These are phyloP conservation scores for Dynastes tityus DNA, from an alignment of 2,888 invertebrate species.

Conservation along the genomic window DNA sequence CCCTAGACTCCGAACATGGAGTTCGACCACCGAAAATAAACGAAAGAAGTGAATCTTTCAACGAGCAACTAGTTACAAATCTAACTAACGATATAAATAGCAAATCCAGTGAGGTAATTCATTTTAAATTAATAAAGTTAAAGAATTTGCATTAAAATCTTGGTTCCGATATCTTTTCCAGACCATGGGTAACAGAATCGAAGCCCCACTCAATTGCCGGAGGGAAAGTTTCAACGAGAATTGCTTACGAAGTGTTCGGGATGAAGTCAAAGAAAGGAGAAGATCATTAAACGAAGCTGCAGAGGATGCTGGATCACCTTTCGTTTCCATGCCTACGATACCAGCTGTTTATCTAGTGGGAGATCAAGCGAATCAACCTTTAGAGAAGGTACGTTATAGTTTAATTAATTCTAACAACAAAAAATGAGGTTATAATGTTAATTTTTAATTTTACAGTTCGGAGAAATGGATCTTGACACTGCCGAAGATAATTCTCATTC, in stretches of 20 bases:
- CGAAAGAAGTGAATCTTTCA: constrained; percentile 68
- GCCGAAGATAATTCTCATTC: constrained; percentile 64
- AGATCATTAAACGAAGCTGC: constrained; percentile 63
- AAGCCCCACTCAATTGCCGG: constrained; percentile 61
- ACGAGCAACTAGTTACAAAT: constrained; percentile 65
- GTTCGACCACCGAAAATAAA: constrained; percentile 63
- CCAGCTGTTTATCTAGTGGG: constrained; percentile 73
- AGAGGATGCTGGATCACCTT: constrained; percentile 69
- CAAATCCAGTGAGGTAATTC: constrained; percentile 57
- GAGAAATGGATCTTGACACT: constrained; percentile 72
- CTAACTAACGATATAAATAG: constrained; percentile 57
- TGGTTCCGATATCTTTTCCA: background rate
- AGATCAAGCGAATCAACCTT: constrained; percentile 73
- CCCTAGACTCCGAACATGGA: background rate
- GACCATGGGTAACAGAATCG: constrained; percentile 51
- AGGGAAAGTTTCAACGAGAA: constrained; percentile 70
- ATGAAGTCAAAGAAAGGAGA: constrained; percentile 63
- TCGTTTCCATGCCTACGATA: constrained; percentile 73
- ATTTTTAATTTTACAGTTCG: constrained; percentile 68
- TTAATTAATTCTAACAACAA: background rate
- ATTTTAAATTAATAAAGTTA: background rate
- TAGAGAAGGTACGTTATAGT: constrained; percentile 73
- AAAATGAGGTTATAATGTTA: background rate
- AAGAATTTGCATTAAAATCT: background rate
- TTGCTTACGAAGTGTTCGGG: constrained; percentile 63